Percentiles rank a stretch among this genome's conserved stretches.
Evolutionary conservation across 2,888 invertebrate species (phyloP).

Genomic region (Opisthograptis luteolata): DNA sequence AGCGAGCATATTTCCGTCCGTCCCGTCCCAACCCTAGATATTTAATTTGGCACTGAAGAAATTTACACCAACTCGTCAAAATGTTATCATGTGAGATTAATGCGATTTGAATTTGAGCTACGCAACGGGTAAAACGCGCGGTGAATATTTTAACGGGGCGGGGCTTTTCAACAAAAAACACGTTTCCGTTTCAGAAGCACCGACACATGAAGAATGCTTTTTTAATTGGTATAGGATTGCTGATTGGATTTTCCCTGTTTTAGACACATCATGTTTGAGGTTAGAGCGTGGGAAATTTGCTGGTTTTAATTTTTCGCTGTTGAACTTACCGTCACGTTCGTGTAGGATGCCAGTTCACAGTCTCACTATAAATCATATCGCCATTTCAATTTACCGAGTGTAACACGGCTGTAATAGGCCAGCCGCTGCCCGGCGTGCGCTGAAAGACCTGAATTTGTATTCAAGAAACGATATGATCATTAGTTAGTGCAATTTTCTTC

Average conservation of each 20-base stretch:
- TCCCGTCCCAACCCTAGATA: constrained; percentile 48
- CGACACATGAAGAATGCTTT: constrained; percentile 25
- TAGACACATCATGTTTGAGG: constrained; percentile 34
- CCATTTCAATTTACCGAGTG: constrained; percentile 78
- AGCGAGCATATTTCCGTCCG: constrained; percentile 59
- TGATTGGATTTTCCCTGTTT: constrained; percentile 34
- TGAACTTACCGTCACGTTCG: constrained; percentile 72
- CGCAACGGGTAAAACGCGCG: constrained; percentile 33
- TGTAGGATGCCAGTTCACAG: constrained; percentile 68
- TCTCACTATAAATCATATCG: constrained; percentile 78
- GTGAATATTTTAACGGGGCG: constrained; percentile 46
- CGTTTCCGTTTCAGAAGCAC: constrained; percentile 23
- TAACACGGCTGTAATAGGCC: constrained; percentile 72
- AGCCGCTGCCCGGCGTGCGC: constrained; percentile 60
- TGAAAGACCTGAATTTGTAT: constrained; percentile 81
- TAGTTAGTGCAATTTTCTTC: constrained; percentile 81
- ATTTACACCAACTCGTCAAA: constrained; percentile 58
- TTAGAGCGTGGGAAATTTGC: constrained; percentile 19
- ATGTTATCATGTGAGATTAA: constrained; percentile 56
- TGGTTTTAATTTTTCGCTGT: constrained; percentile 39
- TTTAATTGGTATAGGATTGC: constrained; percentile 26
- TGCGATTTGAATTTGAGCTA: constrained; percentile 46
- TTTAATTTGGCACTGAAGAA: constrained; percentile 57
- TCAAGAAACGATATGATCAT: constrained; percentile 79
- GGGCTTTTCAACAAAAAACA: constrained; percentile 33